Evolutionary conservation across 2,113 vertebrate species (phyloP).

Genomic region (Ailurus styani): DNA sequence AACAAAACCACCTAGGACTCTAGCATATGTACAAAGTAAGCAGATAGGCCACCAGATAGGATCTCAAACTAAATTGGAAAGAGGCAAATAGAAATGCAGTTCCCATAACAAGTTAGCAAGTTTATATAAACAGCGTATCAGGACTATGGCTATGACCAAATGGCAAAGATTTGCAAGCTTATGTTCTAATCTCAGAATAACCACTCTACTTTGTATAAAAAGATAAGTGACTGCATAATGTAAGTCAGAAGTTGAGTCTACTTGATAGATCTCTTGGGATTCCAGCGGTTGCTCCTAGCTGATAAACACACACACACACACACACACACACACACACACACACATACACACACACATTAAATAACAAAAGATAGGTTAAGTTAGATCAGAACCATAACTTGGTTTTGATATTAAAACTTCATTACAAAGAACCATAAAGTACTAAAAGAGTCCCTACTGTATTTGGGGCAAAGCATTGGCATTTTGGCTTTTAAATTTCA

Average conservation of each 20-base stretch:
- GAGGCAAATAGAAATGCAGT: neutral
- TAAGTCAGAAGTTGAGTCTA: neutral
- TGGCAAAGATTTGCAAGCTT: neutral
- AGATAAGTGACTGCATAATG: neutral
- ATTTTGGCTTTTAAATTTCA: neutral
- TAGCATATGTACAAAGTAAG: neutral
- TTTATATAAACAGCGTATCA: neutral
- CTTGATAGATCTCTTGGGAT: neutral
- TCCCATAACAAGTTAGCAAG: neutral
- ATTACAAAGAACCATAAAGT: neutral
- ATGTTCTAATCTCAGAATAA: neutral
- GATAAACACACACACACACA: too few relatives aligned
- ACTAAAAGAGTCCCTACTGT: neutral
- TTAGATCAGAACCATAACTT: neutral
- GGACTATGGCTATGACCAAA: neutral
- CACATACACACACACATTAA: neutral
- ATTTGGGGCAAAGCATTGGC: neutral
- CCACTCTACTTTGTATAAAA: neutral
- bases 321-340: too few relatives aligned
- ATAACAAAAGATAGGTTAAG: neutral
- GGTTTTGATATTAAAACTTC: neutral
- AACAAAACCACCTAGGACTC: neutral
- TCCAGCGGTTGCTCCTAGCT: neutral
- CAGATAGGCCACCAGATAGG: neutral
- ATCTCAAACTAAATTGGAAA: neutral